These are phyloP conservation scores for Sphenopsis melanotis DNA, from an alignment of 2,797 vertebrate genomes.

Conservation along the genomic window DNA sequence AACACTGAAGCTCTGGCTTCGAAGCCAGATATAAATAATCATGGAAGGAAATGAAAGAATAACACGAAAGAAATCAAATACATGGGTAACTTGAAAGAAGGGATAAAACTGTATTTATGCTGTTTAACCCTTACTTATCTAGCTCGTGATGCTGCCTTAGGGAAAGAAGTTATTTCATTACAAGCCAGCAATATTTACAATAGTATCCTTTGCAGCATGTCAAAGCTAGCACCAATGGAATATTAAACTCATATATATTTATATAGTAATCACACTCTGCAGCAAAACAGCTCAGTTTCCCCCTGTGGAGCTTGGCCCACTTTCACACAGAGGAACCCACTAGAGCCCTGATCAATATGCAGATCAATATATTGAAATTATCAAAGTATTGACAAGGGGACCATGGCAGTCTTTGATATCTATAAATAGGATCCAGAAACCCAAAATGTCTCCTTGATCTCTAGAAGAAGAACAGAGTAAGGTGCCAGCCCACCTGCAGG, in stretches of 20 bases:
- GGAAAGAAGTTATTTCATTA: background rate
- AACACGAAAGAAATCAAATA: slow-evolving; percentile 6
- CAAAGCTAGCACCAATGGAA: background rate
- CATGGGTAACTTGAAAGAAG: background rate
- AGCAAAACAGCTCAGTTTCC: background rate
- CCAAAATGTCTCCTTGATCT: background rate
- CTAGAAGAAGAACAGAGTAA: background rate
- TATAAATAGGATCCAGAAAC: background rate
- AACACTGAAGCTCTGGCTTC: slow-evolving; percentile 15
- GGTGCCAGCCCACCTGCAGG: background rate
- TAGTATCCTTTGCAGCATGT: background rate
- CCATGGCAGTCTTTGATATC: background rate
- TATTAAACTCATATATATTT: background rate
- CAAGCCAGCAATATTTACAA: background rate
- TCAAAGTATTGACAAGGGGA: background rate
- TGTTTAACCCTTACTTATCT: background rate
- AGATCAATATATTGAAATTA: background rate
- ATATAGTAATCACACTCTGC: background rate
- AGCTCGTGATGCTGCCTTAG: background rate
- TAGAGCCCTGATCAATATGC: background rate
- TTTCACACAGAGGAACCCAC: background rate
- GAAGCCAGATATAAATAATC: slow-evolving; percentile 38
- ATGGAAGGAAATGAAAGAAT: slow-evolving; percentile 15
- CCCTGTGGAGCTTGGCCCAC: rapidly evolving
- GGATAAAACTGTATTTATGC: background rate